Percentiles rank a stretch among this genome's conserved stretches.
Evolutionary conservation across 2,888 invertebrate species (phyloP).

Genomic region (Campaea margaritaria): DNA sequence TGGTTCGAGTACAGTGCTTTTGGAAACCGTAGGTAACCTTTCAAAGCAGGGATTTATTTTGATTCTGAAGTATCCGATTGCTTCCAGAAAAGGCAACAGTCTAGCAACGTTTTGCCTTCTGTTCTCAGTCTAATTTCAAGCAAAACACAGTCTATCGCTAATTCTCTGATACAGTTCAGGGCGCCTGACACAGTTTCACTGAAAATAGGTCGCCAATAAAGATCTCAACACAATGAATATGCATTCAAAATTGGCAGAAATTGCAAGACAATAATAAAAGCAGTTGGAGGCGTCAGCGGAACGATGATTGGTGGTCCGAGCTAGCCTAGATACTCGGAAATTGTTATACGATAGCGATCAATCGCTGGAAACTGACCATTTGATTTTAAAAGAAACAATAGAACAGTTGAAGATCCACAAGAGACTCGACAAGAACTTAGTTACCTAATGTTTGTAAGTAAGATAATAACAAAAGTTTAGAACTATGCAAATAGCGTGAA

Average conservation of each 20-base stretch:
- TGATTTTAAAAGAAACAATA: constrained; percentile 25
- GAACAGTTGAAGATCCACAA: constrained; percentile 21
- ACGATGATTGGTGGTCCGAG: constrained; percentile 40
- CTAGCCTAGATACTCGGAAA: constrained; percentile 34
- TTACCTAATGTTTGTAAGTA: not conserved
- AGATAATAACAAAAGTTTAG: constrained; percentile 6
- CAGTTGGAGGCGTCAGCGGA: constrained; percentile 36
- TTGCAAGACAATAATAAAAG: constrained; percentile 41
- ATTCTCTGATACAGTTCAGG: too few relatives aligned
- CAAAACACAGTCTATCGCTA: constrained; percentile 16
- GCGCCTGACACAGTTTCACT: constrained; percentile 24
- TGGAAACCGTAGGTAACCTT: too few relatives aligned
- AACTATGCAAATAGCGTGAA: constrained; percentile 2
- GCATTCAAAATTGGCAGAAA: constrained; percentile 41
- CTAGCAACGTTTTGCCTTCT: not conserved
- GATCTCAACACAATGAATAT: constrained; percentile 36
- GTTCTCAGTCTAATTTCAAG: constrained; percentile 20
- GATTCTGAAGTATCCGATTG: too few relatives aligned
- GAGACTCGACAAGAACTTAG: constrained; percentile 16
- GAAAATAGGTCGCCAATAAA: constrained; percentile 42
- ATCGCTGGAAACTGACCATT: constrained; percentile 26
- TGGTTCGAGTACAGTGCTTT: too few relatives aligned
- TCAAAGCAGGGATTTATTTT: too few relatives aligned
- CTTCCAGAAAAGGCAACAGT: constrained; percentile 6
- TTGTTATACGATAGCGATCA: constrained; percentile 34